A percentile compares a stretch with the other conserved stretches of the same genome.
phyloP scores from a whole-genome alignment of 2,888 invertebrate genomes.

The Trachelus stipa region DNA sequence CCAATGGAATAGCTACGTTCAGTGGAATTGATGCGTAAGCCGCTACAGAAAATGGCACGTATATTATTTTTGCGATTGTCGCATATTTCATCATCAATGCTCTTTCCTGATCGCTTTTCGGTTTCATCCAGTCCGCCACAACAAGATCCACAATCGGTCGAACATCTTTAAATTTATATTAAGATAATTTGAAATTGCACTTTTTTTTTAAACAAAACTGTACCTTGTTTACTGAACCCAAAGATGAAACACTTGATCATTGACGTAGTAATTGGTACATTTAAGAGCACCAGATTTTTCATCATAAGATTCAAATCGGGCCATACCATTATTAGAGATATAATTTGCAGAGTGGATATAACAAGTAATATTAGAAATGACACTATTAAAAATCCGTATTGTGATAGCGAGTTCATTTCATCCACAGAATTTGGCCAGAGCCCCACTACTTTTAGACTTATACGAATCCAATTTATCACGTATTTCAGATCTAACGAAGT shows the following conservation, averaged over 20 bases:
- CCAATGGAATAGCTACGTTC: background rate
- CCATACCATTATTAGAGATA: background rate
- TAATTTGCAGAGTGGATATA: background rate
- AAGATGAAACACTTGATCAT: background rate
- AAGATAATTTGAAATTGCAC: no score
- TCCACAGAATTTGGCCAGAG: background rate
- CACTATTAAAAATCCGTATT: background rate
- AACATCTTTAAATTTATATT: conserved; percentile 5
- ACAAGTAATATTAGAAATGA: background rate
- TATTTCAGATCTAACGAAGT: background rate
- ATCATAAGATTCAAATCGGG: background rate
- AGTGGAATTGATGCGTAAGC: background rate
- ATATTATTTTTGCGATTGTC: conserved; percentile 32
- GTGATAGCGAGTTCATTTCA: background rate
- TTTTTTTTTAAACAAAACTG: background rate
- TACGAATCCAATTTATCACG: background rate
- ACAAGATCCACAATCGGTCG: conserved; percentile 18
- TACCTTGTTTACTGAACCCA: background rate
- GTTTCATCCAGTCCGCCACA: conserved; percentile 24
- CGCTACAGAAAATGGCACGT: conserved; percentile 20
- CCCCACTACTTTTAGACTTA: background rate
- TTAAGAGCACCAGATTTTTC: background rate
- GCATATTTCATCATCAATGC: conserved; percentile 33
- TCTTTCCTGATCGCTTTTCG: conserved; percentile 21
- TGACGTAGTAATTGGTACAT: background rate